phyloP scores from a whole-genome alignment of 2,888 invertebrate species.

The Eucriotettix oculatus region DNA sequence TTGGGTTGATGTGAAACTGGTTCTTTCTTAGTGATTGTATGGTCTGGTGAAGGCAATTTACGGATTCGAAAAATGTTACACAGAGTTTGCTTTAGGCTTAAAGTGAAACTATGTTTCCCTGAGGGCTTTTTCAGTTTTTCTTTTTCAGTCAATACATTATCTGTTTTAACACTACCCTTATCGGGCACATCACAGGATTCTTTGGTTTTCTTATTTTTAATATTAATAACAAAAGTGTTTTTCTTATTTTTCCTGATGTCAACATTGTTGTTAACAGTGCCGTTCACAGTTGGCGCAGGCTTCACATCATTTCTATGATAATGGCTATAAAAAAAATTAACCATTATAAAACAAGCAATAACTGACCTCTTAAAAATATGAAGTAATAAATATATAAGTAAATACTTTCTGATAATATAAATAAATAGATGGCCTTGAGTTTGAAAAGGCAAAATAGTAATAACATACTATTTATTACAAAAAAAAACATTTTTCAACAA shows the following conservation, averaged over 20 bases:
- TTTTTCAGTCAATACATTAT: constrained; percentile 17
- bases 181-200: constrained; percentile 18
- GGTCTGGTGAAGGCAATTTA: constrained; percentile 34
- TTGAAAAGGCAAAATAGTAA: too few species aligned
- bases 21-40: constrained; percentile 22
- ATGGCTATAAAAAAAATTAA: too few species aligned
- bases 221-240: constrained; percentile 39
- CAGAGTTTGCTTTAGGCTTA: constrained; percentile 66
- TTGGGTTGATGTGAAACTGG: background rate
- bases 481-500: too few species aligned
- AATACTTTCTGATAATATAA: too few species aligned
- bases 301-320: too few species aligned
- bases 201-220: constrained; percentile 40
- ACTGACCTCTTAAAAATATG: too few species aligned
- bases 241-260: constrained; percentile 32
- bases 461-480: too few species aligned
- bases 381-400: too few species aligned
- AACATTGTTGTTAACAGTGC: background rate
- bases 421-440: too few species aligned
- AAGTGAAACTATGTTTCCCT: constrained; percentile 42
- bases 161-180: constrained; percentile 1
- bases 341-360: too few species aligned
- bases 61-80: constrained; percentile 69
- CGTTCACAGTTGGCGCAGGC: too few species aligned
- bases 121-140: constrained; percentile 46